Evolutionary conservation across 2,113 vertebrate genomes (phyloP), one percentile per base, ranked within the genome.

Genomic region (Ammodytes marinus): DNA sequence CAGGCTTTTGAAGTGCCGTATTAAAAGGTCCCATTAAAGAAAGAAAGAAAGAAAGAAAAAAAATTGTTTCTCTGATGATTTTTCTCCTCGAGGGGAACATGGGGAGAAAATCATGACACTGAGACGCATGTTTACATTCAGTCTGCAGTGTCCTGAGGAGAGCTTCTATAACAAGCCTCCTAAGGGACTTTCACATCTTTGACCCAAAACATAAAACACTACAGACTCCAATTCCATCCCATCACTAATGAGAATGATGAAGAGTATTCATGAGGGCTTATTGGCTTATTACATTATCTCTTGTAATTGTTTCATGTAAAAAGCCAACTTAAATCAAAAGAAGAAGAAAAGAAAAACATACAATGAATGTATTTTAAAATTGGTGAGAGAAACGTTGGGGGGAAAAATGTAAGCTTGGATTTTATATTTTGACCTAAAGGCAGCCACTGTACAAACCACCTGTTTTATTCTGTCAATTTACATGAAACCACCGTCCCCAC

Each of bases 401-500:
- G 39, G 40, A 58, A 61, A 58, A 37, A 37, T 69, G 47, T 17
- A 60, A 83, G 59, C 55, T 40, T 40, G 59, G 10, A 82, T 69
- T 63, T 69, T 54, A 73, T 69, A 27, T 27, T 27, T 27, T 8
- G 27, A 79, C 82, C 68, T 63, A 59, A 82, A 82, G 60, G 75
- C 50, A 79, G 83, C 68, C 53, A 52, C 71, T 75, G 81, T 63
- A 74, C 61, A 75, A 86, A 65, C 79, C 64, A 84, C 79, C 88
- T 83, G 86, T 68, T 61, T 68, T 77, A 67, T 71, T 47, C 46
- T 39, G n/a, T 75, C 72, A 67, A 85, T 86, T 87, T 87, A 84
- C 86, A 89, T 86, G 69, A 88, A 86, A 84, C 61, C 65, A 50
- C 83, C 54, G 65, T 85, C 70, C 72, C 72, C 63, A 46, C 74